Conservation (phyloP, 2,888 invertebrate species). For the Hypolimnas misippus region DNA sequence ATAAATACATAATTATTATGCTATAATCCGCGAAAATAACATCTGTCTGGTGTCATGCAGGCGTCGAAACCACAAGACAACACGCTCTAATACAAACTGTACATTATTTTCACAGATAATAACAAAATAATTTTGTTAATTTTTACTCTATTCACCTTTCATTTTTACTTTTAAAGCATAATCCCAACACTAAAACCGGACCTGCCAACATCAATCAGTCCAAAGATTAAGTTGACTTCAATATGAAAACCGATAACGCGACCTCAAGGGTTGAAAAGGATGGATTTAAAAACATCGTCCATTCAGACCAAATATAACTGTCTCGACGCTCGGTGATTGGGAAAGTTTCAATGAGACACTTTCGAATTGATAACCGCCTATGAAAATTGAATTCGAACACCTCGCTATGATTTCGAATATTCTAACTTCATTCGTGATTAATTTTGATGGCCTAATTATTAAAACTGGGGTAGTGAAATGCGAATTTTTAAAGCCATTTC, state of each 20-base stretch:
- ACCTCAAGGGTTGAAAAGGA: slow-evolving; percentile 20
- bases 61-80: too few species aligned
- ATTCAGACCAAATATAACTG: slow-evolving; percentile 33
- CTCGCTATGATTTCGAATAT: not conserved
- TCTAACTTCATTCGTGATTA: slow-evolving; percentile 2
- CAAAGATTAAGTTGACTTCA: slow-evolving; percentile 30
- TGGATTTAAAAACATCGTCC: slow-evolving; percentile 24
- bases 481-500: too few species aligned
- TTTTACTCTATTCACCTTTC: too few species aligned
- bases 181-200: not conserved
- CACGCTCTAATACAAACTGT: too few species aligned
- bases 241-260: slow-evolving; percentile 31
- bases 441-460: not conserved
- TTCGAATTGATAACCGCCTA: slow-evolving; percentile 47
- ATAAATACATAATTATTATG: too few species aligned
- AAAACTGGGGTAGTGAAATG: too few species aligned
- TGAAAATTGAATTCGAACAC: slow-evolving; percentile 22
- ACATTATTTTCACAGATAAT: too few species aligned
- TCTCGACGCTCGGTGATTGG: slow-evolving; percentile 57
- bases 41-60: too few species aligned
- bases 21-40: too few species aligned
- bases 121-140: too few species aligned
- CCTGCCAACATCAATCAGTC: not conserved
- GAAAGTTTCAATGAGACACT: slow-evolving; percentile 66
- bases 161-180: too few species aligned